Base-by-base conservation (phyloP, 2,797 vertebrate genomes). In the Danio albolineatus region DNA sequence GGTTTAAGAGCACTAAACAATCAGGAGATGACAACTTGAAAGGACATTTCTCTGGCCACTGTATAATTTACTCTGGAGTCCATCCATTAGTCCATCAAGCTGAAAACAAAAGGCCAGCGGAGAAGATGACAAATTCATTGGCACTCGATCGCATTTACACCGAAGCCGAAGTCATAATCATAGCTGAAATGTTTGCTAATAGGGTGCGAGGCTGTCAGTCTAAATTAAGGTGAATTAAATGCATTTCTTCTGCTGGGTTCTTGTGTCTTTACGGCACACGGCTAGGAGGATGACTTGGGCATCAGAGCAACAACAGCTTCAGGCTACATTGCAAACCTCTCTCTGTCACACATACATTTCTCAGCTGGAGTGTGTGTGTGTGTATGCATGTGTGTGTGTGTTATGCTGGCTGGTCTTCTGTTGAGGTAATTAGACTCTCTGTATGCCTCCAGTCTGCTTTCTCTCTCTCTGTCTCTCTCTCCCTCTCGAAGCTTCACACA, bases 361-460 rank as follows among this genome's bases (percentile, higher is more conserved):
- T 69, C 10, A 28, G 28, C 28, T 28, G 28, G 28, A 28, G 28
- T 28, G 28, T 28, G 28, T 28, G 3, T 3, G 28, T 3, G 28
- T 28, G 3, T 3, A 28, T 3, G 3, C 28, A 3, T 28, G 12
- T 46, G 44, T 46, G 44, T 78, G 49, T 76, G 44, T 78, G 78
- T 73, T 60, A 82, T 76, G 41, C 61, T 48, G 79, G 67, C 78
- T 84, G 61, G 71, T 81, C 67, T 82, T 76, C 80, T 76, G 79
- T 83, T 75, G 79, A 77, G 77, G 79, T 86, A 83, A 85, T 86
- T 86, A 86, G 76, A 81, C 81, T 79, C 69, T 75, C 54, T 21
- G 36, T 61, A 46, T 82, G 77, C 74, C 76, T 83, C 64, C 13
- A 75, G 53, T 43, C 60, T 62, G 21, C 19, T 69, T 13, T 12